Base-by-base conservation (phyloP, 1,140 invertebrate genomes). In the Drosophila nikananu region DNA sequence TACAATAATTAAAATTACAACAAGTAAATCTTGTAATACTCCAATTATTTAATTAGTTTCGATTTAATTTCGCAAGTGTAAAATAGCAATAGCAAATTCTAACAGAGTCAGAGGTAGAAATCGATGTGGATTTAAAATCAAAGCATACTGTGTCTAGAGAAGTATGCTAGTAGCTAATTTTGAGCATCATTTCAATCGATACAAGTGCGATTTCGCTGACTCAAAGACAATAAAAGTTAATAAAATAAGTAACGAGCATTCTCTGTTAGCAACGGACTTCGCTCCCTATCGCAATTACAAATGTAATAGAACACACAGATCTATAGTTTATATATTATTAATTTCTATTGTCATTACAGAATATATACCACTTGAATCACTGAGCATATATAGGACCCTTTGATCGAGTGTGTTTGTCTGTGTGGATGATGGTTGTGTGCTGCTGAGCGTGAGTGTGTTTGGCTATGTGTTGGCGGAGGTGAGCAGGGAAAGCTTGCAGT, bases 401-500 rank as follows among this genome's bases (percentile, higher is more conserved):
- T 61, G 30, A 77, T 17, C 15, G 13, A 41, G 35, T 62, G 13
- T 64, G 49, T 51, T 35, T 74, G 55, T 62, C 32, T 23, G 13
- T 23, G 52, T 37, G 32, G 19, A 6, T 51, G 44, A 44, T 10
- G 73, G 49, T 78, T 52, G 41, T 44, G 57, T 25, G 39, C 63
- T 44, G 48, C 23, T 66, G 46, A 21, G 17, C 35, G 46, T 67
- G 55, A 3, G 19, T 59, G 27, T 59, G 30, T 51, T 8, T 52
- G 46, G 58, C 21, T 48, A 41, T 9, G 39, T 44, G n/a, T 44
- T 19, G 41, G 51, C 41, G 15, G 30, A 30, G 35, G 48, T 77
- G 63, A 77, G 42, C 42, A 55, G 19, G 52, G 27, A 12, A 78
- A 78, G 57, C 74, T 78, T 78, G 75, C 75, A 62, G 44, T 55